A percentile compares a stretch with the other conserved stretches of the same genome.
phyloP scores from a whole-genome alignment of 2,888 invertebrate species.

The Allygus modestus region DNA sequence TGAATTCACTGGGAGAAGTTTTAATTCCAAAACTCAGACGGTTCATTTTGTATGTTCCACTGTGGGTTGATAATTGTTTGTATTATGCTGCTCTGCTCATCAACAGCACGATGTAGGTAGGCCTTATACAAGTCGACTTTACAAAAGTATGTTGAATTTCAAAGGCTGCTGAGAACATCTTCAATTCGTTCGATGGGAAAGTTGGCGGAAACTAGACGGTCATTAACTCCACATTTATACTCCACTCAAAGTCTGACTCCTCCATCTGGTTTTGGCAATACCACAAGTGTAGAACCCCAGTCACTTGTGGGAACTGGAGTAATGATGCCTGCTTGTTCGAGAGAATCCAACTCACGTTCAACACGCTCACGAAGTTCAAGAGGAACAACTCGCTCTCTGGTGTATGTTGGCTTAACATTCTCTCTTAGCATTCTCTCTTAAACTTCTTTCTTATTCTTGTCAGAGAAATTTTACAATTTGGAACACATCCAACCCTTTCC shows the following conservation, averaged over 20 bases:
- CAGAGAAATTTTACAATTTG: too few species aligned
- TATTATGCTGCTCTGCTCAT: slow-evolving; percentile 60
- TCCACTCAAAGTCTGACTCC: slow-evolving; percentile 64
- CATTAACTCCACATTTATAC: slow-evolving; percentile 69
- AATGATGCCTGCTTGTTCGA: neutral
- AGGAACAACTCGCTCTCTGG: slow-evolving; percentile 52
- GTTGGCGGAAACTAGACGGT: slow-evolving; percentile 66
- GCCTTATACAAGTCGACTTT: slow-evolving; percentile 67
- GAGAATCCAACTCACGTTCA: slow-evolving; percentile 5
- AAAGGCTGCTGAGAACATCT: slow-evolving; percentile 65
- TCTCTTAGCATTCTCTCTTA: too few species aligned
- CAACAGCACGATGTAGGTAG: slow-evolving; percentile 65
- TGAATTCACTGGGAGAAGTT: slow-evolving; percentile 63
- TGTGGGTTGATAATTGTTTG: slow-evolving; percentile 63
- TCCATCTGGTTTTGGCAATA: slow-evolving; percentile 25
- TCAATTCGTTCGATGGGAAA: slow-evolving; percentile 66
- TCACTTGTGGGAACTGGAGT: neutral
- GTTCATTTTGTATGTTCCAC: slow-evolving; percentile 51
- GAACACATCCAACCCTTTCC: too few species aligned
- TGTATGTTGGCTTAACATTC: slow-evolving; percentile 61
- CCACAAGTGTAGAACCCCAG: slow-evolving; percentile 23
- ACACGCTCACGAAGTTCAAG: slow-evolving; percentile 56
- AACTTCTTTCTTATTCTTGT: too few species aligned
- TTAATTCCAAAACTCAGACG: neutral
- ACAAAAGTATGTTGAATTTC: slow-evolving; percentile 65